phyloP scores from a whole-genome alignment of 2,888 invertebrate species.

The Caenorhabditis drosophilae region DNA sequence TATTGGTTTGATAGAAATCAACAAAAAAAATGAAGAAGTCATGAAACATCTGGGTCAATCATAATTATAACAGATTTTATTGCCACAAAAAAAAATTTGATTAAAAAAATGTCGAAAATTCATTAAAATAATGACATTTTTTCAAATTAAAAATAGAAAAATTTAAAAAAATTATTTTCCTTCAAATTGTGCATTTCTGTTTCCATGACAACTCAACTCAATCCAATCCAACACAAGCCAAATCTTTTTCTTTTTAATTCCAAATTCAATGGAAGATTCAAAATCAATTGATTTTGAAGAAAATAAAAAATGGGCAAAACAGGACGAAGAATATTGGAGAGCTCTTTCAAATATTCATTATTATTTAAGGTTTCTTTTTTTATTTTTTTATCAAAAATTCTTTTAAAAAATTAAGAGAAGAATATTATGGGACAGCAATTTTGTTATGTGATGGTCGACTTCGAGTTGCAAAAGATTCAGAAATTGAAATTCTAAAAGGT shows the following conservation, averaged over 20 bases:
- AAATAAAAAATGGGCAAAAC: constrained; percentile 20
- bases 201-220: not conserved
- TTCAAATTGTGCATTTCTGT: not conserved
- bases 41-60: too few species aligned
- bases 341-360: constrained; percentile 31
- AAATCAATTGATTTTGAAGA: constrained; percentile 8
- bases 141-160: not conserved
- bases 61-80: too few species aligned
- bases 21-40: too few species aligned
- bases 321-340: constrained; percentile 31
- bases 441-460: constrained; percentile 27
- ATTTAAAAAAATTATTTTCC: too few species aligned
- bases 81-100: too few species aligned
- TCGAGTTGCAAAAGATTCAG: constrained; percentile 15
- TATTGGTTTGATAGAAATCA: too few species aligned
- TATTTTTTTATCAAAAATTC: not conserved
- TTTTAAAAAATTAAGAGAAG: constrained; percentile 32
- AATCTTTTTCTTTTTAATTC: not conserved
- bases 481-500: constrained; percentile 33
- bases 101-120: too few species aligned
- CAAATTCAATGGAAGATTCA: not conserved
- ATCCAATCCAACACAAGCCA: not conserved
- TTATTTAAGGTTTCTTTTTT: constrained; percentile 22
- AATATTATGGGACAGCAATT: constrained; percentile 47
- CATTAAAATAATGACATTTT: too few species aligned